Percentiles rank a stretch among this genome's conserved stretches.
Evolutionary conservation across 2,888 invertebrate species (phyloP).

Genomic region (Amphimallon solstitiale): DNA sequence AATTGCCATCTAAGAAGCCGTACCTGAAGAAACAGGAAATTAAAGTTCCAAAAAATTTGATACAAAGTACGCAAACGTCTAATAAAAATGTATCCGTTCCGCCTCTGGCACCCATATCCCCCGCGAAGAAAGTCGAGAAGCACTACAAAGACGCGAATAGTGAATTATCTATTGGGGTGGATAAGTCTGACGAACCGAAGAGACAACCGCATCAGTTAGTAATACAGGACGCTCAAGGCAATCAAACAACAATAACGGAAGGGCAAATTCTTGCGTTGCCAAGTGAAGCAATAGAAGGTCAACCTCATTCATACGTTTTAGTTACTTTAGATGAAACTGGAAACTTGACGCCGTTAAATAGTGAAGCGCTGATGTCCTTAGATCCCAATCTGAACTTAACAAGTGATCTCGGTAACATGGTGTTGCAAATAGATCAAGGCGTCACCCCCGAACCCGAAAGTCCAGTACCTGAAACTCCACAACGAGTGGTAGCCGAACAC

Average conservation of each 20-base stretch:
- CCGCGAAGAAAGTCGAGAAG: constrained; percentile 44
- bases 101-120: constrained; percentile 55
- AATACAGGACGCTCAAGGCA: constrained; percentile 61
- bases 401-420: constrained; percentile 65
- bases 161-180: constrained; percentile 24
- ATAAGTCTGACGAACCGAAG: constrained; percentile 47
- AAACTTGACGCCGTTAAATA: constrained; percentile 76
- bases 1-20: constrained; percentile 28
- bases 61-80: constrained; percentile 18
- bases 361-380: constrained; percentile 71
- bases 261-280: constrained; percentile 78
- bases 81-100: constrained; percentile 39
- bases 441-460: constrained; percentile 38
- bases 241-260: constrained; percentile 65
- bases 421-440: constrained; percentile 66
- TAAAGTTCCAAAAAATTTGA: constrained; percentile 6
- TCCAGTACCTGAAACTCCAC: constrained; percentile 14
- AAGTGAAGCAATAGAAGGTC: constrained; percentile 77
- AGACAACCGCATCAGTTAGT: constrained; percentile 59
- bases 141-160: constrained; percentile 10
- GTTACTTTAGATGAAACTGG: constrained; percentile 78
- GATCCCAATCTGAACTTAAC: constrained; percentile 65
- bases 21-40: constrained; percentile 28
- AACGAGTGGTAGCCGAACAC: constrained; percentile 37
- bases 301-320: constrained; percentile 77